phyloP scores from a whole-genome alignment of 2,888 invertebrate genomes.

The Xestia xanthographa region DNA sequence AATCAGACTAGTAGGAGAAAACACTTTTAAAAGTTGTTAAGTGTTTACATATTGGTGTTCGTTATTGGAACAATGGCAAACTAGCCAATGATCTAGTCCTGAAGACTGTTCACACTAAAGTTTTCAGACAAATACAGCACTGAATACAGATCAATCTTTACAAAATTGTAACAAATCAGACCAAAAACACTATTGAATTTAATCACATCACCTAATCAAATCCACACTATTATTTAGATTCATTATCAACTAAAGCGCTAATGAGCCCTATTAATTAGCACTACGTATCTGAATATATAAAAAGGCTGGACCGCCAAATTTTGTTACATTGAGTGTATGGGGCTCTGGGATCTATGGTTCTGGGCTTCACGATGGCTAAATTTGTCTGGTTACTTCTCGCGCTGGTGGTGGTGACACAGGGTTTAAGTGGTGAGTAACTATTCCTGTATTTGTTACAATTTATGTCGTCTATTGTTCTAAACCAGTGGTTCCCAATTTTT shows the following conservation, averaged over 20 bases:
- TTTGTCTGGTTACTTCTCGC: conserved; percentile 61
- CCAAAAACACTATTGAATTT: not conserved
- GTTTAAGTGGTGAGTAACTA: conserved; percentile 55
- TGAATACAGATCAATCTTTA: no score
- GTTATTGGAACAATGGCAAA: no score
- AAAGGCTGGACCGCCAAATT: conserved; percentile 21
- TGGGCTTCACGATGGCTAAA: conserved; percentile 53
- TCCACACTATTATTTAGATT: conserved; percentile 23
- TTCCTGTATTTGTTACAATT: not conserved
- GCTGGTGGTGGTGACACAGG: conserved; percentile 47
- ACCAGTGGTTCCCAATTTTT: no score
- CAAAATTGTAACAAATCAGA: no score
- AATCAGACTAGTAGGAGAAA: no score
- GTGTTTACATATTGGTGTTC: no score
- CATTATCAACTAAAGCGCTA: conserved; percentile 32
- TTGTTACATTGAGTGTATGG: conserved; percentile 7
- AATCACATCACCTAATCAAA: conserved; percentile 13
- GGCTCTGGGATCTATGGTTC: conserved; percentile 33
- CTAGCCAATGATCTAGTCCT: no score
- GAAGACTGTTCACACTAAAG: no score
- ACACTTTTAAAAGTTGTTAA: no score
- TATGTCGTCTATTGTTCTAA: not conserved
- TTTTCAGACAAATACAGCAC: no score
- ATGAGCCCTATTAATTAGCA: conserved; percentile 44
- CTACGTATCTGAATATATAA: conserved; percentile 27